A percentile compares a stretch with the other conserved stretches of the same genome.
Conservation (phyloP, 2,888 invertebrate genomes). For the Polyommatus iphigenia region DNA sequence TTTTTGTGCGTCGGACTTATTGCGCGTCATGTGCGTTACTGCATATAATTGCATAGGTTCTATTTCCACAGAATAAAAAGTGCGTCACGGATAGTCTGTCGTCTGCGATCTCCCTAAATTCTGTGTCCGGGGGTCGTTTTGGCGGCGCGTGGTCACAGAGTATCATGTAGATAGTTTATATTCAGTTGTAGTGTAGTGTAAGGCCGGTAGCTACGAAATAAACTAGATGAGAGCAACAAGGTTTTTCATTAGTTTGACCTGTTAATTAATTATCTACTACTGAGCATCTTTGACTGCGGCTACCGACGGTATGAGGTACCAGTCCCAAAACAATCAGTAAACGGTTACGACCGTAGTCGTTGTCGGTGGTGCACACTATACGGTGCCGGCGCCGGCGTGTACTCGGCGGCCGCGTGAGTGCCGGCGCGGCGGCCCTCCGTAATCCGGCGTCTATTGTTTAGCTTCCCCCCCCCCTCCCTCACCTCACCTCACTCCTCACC, state of each 20-base stretch:
- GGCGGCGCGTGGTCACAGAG: not conserved
- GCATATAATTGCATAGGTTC: too few relatives aligned
- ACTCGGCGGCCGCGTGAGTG: not conserved
- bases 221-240: slow-evolving; percentile 36
- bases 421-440: slow-evolving; percentile 36
- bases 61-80: too few relatives aligned
- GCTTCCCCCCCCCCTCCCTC: slow-evolving; percentile 12
- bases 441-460: slow-evolving; percentile 38
- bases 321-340: not conserved
- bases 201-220: slow-evolving; percentile 43
- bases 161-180: slow-evolving; percentile 33
- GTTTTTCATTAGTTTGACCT: slow-evolving; percentile 31
- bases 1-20: too few relatives aligned
- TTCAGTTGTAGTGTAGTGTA: slow-evolving; percentile 52
- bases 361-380: not conserved
- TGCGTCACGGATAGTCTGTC: too few relatives aligned
- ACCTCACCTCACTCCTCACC: slow-evolving; percentile 29
- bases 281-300: not conserved
- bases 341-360: too few relatives aligned
- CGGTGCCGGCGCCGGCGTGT: not conserved
- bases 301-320: not conserved
- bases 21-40: too few relatives aligned
- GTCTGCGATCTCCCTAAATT: too few relatives aligned
- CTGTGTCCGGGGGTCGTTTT: not conserved
- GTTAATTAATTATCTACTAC: not conserved